Percentiles rank a stretch among this genome's conserved stretches.
phyloP scores from a whole-genome alignment of 2,888 invertebrate genomes.

The Acrocera orbiculus region DNA sequence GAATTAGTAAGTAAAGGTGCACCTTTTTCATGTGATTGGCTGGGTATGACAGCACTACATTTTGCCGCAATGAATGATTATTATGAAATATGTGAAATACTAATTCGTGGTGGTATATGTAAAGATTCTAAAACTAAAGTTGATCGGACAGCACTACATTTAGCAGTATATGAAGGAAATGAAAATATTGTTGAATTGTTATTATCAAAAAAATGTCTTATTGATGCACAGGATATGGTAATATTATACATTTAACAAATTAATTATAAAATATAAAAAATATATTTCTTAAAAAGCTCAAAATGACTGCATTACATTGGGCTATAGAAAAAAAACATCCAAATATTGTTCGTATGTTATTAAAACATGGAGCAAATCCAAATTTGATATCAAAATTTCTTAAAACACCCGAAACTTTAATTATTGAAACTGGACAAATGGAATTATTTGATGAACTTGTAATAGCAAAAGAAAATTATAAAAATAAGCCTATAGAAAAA shows the following conservation, averaged over 20 bases:
- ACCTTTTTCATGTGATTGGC: conserved; percentile 84
- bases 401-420: conserved; percentile 49
- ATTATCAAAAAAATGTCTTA: conserved; percentile 48
- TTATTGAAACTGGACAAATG: conserved; percentile 43
- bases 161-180: conserved; percentile 75
- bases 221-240: conserved; percentile 65
- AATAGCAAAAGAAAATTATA: conserved; percentile 23
- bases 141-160: conserved; percentile 78
- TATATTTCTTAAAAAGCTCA: conserved; percentile 35
- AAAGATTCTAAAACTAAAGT: conserved; percentile 83
- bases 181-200: conserved; percentile 51
- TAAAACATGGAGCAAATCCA: conserved; percentile 58
- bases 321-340: conserved; percentile 68
- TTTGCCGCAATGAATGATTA: conserved; percentile 71
- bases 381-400: conserved; percentile 52
- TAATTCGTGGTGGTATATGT: conserved; percentile 71
- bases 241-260: conserved; percentile 8
- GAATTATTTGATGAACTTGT: conserved; percentile 43
- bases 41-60: conserved; percentile 81
- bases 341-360: conserved; percentile 46
- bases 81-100: conserved; percentile 56
- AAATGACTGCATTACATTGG: conserved; percentile 91
- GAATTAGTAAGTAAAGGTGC: conserved; percentile 70
- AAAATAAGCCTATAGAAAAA: too few relatives aligned
- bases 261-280: neutral